Evolutionary conservation across 37 sponge, comb jelly and placozoan genomes (phyloP).

Genomic region (Agelas oroides): DNA sequence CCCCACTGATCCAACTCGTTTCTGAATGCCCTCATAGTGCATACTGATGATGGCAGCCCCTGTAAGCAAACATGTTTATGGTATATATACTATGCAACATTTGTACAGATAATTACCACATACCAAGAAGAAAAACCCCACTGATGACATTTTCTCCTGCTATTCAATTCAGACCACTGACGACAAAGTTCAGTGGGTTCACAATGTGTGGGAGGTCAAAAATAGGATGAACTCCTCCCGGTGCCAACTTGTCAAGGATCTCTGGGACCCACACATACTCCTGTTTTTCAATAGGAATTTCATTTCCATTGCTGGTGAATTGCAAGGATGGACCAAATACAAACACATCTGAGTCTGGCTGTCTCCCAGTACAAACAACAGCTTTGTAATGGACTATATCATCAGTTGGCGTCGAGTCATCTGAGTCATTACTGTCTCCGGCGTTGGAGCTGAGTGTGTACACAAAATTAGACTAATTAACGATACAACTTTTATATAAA

Average conservation of each 20-base stretch:
- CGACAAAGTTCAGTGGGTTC: background rate
- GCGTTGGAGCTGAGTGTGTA: too few species aligned
- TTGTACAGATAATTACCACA: too few species aligned
- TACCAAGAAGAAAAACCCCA: conserved; percentile 14
- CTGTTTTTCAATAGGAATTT: background rate
- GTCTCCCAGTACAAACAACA: conserved; percentile 19
- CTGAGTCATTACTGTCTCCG: too few species aligned
- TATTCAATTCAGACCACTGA: background rate
- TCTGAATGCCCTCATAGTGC: background rate
- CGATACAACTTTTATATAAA: too few species aligned
- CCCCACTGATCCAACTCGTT: conserved; percentile 1
- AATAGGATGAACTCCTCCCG: background rate
- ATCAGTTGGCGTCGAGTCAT: too few species aligned
- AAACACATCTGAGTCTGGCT: conserved; percentile 33
- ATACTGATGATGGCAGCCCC: conserved; percentile 22
- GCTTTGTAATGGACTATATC: too few species aligned
- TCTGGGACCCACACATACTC: conserved; percentile 14
- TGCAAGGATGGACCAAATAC: conserved; percentile 33
- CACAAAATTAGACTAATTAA: too few species aligned
- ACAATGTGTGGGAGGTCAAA: background rate
- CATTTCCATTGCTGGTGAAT: background rate
- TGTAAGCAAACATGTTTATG: background rate
- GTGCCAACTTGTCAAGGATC: background rate
- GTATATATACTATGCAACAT: too few species aligned
- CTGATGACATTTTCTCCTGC: conserved; percentile 32